Base-by-base conservation (phyloP, 92 coral and sea anemone species). In the Scolanthus callimorphus region DNA sequence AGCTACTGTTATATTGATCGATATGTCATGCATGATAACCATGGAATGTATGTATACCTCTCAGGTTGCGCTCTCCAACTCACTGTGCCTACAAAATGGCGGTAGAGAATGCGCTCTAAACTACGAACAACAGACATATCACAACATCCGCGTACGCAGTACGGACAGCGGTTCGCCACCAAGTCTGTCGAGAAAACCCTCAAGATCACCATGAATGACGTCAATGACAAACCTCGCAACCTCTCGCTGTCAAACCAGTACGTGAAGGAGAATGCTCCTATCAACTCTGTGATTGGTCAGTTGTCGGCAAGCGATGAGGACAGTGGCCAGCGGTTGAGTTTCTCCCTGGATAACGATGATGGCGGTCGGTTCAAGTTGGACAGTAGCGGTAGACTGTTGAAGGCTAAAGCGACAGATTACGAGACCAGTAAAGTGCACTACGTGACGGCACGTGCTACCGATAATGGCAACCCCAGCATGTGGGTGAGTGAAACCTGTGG, bases 191-290 rank as follows among this genome's bases (percentile, higher is more conserved):
- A 73, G 58, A 51, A 71, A 51, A 63, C 51, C 51, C 25, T 92
- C 26, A 69, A 77, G 1, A 92, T 92, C n/a, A 45, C 57, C 17
- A 49, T 92, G 44, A 75, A 50, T 65, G 88, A 92, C 80, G 74
- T 92, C 76, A 92, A 92, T 56, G 98, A 92, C 76, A 66, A 70
- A 50, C 98, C 98, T 67, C 87, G 85, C 77, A 78, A 77, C 58
- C 57, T 88, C 17, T 59, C 57, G 51, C 60, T 92, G 73, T 84
- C 98, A 13, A 80, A 80, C 49, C 59, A 74, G 50, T 76, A 49
- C 49, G 90, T 92, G 17, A 77, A 73, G 59, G 98, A 92, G 62
- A 92, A 92, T 53, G 96, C 86, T 3, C 52, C 82, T 15, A 15
- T 91, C 4, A 67, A 74, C 25, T 73, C 96, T 6, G 69, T 45